These are phyloP conservation scores for Gallinago media DNA, from an alignment of 2,113 vertebrate species.

Conservation along the genomic window DNA sequence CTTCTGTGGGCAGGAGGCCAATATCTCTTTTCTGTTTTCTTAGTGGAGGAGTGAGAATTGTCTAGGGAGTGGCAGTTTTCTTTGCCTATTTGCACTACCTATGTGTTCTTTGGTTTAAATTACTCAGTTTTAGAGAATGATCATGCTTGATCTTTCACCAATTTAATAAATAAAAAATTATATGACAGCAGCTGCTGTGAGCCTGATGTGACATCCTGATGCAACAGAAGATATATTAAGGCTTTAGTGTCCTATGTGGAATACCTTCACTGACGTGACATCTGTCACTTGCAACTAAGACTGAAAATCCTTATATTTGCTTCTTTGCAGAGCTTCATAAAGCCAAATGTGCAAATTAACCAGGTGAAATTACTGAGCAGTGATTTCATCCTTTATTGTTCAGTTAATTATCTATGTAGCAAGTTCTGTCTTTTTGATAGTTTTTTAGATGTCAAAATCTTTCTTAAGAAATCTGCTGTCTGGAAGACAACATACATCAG, in stretches of 20 bases:
- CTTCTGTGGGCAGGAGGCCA: neutral
- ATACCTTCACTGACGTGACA: fast-evolving
- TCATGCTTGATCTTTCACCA: neutral
- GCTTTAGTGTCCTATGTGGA: neutral
- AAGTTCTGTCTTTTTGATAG: neutral
- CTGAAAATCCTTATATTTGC: neutral
- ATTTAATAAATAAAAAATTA: neutral
- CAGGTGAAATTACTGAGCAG: neutral
- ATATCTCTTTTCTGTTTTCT: neutral
- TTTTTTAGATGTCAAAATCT: neutral
- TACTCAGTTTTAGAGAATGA: neutral
- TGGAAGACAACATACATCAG: neutral
- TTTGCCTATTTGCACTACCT: neutral
- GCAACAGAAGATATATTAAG: neutral
- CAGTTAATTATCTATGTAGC: neutral
- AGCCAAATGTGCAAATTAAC: neutral
- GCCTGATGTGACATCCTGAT: neutral
- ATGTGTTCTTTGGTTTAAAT: neutral
- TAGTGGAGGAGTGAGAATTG: neutral
- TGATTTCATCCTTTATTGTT: neutral
- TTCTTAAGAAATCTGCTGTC: neutral
- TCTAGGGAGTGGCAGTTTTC: neutral
- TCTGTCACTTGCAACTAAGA: neutral
- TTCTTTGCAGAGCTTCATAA: neutral
- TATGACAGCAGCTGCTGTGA: neutral